Evolutionary conservation across 1,140 invertebrate species (phyloP).

Genomic region (Drosophila suzukii): DNA sequence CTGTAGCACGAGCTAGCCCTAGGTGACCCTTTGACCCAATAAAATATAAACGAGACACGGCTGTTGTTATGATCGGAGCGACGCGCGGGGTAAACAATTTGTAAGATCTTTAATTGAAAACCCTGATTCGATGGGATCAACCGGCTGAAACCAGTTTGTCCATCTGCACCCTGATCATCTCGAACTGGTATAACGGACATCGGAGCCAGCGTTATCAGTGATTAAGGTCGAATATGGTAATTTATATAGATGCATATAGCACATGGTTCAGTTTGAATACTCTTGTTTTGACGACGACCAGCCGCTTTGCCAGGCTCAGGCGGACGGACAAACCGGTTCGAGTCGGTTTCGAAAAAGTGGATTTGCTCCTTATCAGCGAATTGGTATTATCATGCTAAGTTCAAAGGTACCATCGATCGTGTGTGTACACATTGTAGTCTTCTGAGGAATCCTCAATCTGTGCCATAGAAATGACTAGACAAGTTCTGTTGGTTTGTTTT

Average conservation of each 20-base stretch:
- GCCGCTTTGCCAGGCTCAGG: conserved; percentile 31
- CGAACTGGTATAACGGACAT: conserved; percentile 58
- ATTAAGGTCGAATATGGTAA: conserved; percentile 73
- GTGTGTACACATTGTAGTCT: conserved; percentile 49
- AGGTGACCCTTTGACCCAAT: conserved; percentile 20
- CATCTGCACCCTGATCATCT: conserved; percentile 28
- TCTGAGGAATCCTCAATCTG: conserved; percentile 44
- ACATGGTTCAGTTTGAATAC: conserved; percentile 68
- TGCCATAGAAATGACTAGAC: conserved; percentile 59
- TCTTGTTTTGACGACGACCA: conserved; percentile 46
- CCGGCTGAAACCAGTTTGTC: conserved; percentile 44
- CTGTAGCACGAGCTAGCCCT: background rate
- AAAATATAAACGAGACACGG: conserved; percentile 23
- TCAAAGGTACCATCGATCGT: conserved; percentile 66
- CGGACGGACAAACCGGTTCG: conserved; percentile 52
- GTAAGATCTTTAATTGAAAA: conserved; percentile 63
- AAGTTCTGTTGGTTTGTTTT: conserved; percentile 21
- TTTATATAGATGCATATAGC: conserved; percentile 59
- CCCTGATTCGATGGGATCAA: background rate
- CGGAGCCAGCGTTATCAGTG: conserved; percentile 58
- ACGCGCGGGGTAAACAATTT: conserved; percentile 35
- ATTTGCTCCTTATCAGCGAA: conserved; percentile 59
- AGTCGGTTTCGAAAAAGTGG: conserved; percentile 57
- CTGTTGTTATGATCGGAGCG: conserved; percentile 9
- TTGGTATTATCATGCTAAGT: conserved; percentile 60